Evolutionary conservation across 2,797 vertebrate genomes (phyloP).

Genomic region (Sebastes dallii): DNA sequence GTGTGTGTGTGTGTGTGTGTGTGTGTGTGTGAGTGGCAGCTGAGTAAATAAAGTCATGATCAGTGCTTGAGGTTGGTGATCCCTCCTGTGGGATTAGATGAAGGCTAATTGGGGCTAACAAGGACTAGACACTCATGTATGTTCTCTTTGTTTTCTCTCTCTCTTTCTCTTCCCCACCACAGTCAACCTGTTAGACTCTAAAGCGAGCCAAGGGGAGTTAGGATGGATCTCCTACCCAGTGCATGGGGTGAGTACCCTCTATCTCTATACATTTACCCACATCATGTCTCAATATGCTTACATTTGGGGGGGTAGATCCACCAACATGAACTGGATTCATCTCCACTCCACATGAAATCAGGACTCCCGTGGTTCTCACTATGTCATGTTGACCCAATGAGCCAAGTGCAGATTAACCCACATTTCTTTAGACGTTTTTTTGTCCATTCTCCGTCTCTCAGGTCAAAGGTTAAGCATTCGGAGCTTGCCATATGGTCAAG

Average conservation of each 20-base stretch:
- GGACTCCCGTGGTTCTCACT: constrained; percentile 44
- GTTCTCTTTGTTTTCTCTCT: constrained; percentile 75
- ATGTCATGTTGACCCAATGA: constrained; percentile 51
- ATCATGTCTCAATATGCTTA: constrained; percentile 21
- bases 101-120: constrained; percentile 78
- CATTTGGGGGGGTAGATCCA: constrained; percentile 13
- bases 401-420: constrained; percentile 71
- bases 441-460: constrained; percentile 45
- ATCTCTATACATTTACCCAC: constrained; percentile 19
- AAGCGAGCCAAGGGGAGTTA: constrained; percentile 97
- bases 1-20: too few relatives aligned
- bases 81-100: constrained; percentile 66
- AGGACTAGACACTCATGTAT: constrained; percentile 77
- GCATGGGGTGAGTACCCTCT: constrained; percentile 91
- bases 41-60: constrained; percentile 82
- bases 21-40: constrained; percentile 70
- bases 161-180: constrained; percentile 75
- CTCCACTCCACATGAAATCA: constrained; percentile 25
- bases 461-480: constrained; percentile 67
- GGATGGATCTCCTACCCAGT: constrained; percentile 98
- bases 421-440: constrained; percentile 55
- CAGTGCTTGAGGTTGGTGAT: constrained; percentile 65
- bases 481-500: constrained; percentile 63
- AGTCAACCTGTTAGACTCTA: constrained; percentile 99
- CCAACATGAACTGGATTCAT: constrained; percentile 1